A percentile compares a stretch with the other conserved stretches of the same genome.
Conservation (phyloP, 2,888 invertebrate genomes). For the Arctia plantaginis region DNA sequence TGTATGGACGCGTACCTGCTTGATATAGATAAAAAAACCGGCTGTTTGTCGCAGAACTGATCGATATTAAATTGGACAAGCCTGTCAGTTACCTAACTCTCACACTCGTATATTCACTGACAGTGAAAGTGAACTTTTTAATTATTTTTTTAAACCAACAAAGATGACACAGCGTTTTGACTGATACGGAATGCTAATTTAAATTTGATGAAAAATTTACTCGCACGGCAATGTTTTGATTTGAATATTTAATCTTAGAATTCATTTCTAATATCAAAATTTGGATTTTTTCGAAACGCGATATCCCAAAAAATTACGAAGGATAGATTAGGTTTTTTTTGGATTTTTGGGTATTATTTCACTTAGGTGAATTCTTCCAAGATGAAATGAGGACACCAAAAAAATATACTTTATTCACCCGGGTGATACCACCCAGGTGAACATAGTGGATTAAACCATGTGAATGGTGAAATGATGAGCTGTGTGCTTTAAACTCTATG, state of each 20-base stretch:
- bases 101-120: constrained; percentile 64
- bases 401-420: too few relatives aligned
- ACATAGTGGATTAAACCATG: too few relatives aligned
- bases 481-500: too few relatives aligned
- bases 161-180: constrained; percentile 78
- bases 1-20: constrained; percentile 34
- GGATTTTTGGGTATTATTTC: too few relatives aligned
- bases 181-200: constrained; percentile 30
- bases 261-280: neutral
- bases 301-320: too few relatives aligned
- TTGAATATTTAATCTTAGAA: neutral
- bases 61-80: constrained; percentile 73
- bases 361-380: too few relatives aligned
- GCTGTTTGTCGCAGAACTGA: constrained; percentile 73
- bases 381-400: too few relatives aligned
- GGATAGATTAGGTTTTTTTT: too few relatives aligned
- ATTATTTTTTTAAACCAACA: constrained; percentile 76
- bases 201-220: neutral
- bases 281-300: neutral
- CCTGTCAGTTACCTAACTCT: constrained; percentile 78
- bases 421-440: too few relatives aligned
- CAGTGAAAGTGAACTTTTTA: constrained; percentile 84
- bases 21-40: constrained; percentile 66
- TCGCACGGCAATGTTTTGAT: neutral
- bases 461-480: too few relatives aligned